These are phyloP conservation scores for Shargacucullia verbasci DNA, from an alignment of 2,888 invertebrate genomes.

Conservation along the genomic window DNA sequence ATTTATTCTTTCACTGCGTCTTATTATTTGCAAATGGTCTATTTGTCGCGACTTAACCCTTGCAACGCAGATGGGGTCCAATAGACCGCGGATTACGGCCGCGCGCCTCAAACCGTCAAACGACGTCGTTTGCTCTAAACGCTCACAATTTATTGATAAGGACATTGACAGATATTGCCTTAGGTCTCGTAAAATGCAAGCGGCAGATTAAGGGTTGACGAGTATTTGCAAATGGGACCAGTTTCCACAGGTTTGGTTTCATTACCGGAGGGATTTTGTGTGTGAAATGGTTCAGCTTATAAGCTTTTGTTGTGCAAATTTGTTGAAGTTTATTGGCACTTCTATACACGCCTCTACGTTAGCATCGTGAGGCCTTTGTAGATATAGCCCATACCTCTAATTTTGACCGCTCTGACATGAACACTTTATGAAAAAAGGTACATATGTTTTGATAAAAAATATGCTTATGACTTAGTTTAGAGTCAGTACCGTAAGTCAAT, in stretches of 20 bases:
- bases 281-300: constrained; percentile 69
- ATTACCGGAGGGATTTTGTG: constrained; percentile 74
- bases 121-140: constrained; percentile 85
- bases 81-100: constrained; percentile 82
- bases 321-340: constrained; percentile 60
- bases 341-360: constrained; percentile 52
- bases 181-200: constrained; percentile 86
- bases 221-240: constrained; percentile 85
- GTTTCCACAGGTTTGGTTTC: constrained; percentile 76
- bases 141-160: constrained; percentile 87
- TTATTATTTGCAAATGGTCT: constrained; percentile 89
- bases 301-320: constrained; percentile 73
- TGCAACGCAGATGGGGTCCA: constrained; percentile 85
- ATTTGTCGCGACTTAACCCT: constrained; percentile 89
- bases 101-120: constrained; percentile 85
- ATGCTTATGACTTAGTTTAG: too few relatives aligned
- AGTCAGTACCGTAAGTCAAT: too few relatives aligned
- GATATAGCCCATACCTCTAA: too few relatives aligned
- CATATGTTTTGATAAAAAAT: too few relatives aligned
- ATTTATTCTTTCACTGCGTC: constrained; percentile 89
- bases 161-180: constrained; percentile 88
- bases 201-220: constrained; percentile 85
- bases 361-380: constrained; percentile 22
- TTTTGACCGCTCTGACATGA: too few relatives aligned
- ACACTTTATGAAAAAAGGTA: too few relatives aligned